These are phyloP conservation scores for Tympanuchus pallidicinctus DNA, from an alignment of 2,113 vertebrate species.

Conservation along the genomic window DNA sequence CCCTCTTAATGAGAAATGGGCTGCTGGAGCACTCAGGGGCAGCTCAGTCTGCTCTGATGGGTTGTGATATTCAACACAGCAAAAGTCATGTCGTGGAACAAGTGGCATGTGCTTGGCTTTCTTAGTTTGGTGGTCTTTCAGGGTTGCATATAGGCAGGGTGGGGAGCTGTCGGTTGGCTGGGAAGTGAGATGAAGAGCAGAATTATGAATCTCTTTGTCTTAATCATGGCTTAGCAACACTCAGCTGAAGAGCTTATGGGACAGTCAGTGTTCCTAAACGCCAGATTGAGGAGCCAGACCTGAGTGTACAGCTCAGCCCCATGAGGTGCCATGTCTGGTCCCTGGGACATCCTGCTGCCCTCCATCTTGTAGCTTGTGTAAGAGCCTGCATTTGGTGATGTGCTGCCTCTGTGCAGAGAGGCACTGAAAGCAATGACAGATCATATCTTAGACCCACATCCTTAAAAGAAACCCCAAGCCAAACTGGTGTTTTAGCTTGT, in stretches of 20 bases:
- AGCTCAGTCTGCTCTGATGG: background rate
- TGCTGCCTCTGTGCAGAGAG: background rate
- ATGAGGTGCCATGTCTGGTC: background rate
- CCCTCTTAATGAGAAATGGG: background rate
- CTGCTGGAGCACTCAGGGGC: background rate
- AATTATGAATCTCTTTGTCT: background rate
- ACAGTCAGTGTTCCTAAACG: background rate
- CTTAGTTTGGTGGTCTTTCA: background rate
- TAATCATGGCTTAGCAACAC: background rate
- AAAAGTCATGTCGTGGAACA: background rate
- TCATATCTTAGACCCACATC: background rate
- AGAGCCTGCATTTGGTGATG: background rate
- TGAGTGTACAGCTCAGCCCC: fast-evolving
- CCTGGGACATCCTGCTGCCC: fast-evolving
- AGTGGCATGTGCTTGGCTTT: background rate
- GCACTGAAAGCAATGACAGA: background rate
- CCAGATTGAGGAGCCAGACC: background rate
- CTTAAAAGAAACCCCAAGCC: background rate
- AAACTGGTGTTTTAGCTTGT: background rate
- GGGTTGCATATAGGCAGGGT: background rate
- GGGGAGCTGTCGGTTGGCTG: background rate
- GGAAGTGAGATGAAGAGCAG: background rate
- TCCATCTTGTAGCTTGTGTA: background rate
- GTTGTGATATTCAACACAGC: background rate
- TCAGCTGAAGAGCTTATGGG: background rate